Percentiles rank a stretch among this genome's conserved stretches.
Evolutionary conservation across 92 coral and sea anemone species (phyloP).

Genomic region (Pocillopora grandis): DNA sequence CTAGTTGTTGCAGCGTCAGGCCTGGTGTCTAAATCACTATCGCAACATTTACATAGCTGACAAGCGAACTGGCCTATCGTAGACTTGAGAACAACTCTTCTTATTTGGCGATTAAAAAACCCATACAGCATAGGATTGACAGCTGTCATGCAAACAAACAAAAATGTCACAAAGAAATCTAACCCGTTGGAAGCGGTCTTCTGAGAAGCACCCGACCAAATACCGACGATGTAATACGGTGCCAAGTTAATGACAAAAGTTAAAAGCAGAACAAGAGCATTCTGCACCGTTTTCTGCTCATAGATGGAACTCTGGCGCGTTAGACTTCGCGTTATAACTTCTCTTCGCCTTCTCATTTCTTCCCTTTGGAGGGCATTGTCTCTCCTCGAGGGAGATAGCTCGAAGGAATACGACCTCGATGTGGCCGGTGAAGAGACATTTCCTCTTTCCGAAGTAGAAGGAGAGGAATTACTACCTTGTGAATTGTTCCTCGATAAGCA

Average conservation of each 20-base stretch:
- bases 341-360: conserved; percentile 23
- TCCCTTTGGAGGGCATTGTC: conserved; percentile 11
- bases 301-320: conserved; percentile 63
- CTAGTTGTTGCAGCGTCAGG: not conserved
- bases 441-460: conserved; percentile 23
- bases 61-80: conserved; percentile 9
- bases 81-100: conserved; percentile 55
- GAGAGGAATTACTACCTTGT: conserved; percentile 29
- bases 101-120: conserved; percentile 81
- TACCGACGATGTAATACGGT: conserved; percentile 72
- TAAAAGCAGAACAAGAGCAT: conserved; percentile 62
- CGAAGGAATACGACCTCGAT: conserved; percentile 38
- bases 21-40: not conserved
- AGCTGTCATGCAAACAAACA: conserved; percentile 72
- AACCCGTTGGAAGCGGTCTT: conserved; percentile 54
- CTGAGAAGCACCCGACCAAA: conserved; percentile 66
- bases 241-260: conserved; percentile 66
- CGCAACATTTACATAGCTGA: conserved; percentile 10
- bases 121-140: conserved; percentile 90
- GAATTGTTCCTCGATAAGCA: conserved; percentile 20
- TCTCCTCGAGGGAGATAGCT: conserved; percentile 24
- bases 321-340: conserved; percentile 29
- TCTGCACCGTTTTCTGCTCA: conserved; percentile 83
- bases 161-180: conserved; percentile 77
- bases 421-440: conserved; percentile 36